Evolutionary conservation across 1,140 invertebrate genomes (phyloP), one percentile per base, ranked within the genome.

Genomic region (Cataglyphis hispanica): DNA sequence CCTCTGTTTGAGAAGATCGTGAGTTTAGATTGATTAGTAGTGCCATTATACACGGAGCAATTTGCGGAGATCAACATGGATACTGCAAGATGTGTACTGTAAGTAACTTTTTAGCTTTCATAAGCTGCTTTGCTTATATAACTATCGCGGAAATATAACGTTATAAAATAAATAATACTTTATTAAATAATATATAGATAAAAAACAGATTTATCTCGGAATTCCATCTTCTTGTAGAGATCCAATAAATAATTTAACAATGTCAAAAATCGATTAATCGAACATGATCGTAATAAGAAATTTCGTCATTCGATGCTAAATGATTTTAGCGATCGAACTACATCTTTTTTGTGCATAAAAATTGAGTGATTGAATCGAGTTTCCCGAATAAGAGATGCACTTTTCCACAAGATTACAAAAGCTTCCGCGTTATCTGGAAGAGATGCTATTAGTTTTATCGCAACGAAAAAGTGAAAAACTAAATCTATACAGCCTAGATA

Each of bases 391-490:
- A 58, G 22, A 86, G 25, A 86, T 53, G 58, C 58, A 53, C n/a
- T 69, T 86, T 67, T n/a, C 53, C 40, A 27, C 77, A 72, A 67
- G 84, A 81, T 86, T 70, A 86, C 31, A 66, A 81, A 72, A 53
- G 34, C 61, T 53, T 60, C n/a, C n/a, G 46, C 16, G 66, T 70
- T 70, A 81, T 81, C 84, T 50, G 16, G 50, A 81, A 22, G 58
- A 22, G 58, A 37, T 34, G 25, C 27, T 34, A 66, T n/a, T 46
- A 63, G 50, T 63, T 86, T 81, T 69, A 80, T 60, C 84, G 25
- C 2, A n/a, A 64, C 22, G 61, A 69, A 56, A 78, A 80, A 80
- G 75, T 61, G 84, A 69, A 85, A 85, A 85, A 85, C 61, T 69
- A 19, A 85, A 85, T 85, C 53, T 37, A 53, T 19, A 53, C 22